A percentile compares a stretch with the other conserved stretches of the same genome.
These are phyloP conservation scores for Zaprionus africanus DNA, from an alignment of 1,140 invertebrate species.

Conservation along the genomic window DNA sequence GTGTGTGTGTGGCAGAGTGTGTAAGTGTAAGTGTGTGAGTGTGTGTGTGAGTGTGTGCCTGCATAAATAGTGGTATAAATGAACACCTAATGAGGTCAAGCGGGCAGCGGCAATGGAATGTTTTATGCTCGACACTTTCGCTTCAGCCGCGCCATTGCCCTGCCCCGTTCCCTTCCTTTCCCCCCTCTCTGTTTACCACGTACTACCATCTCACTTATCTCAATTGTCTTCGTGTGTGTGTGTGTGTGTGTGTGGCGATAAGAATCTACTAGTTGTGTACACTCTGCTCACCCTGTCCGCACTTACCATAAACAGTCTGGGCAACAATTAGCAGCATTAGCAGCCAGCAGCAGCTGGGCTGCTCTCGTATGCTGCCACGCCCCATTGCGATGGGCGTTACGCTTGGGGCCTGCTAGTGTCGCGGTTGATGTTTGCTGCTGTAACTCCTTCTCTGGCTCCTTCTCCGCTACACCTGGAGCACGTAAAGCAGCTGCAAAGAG, in stretches of 20 bases:
- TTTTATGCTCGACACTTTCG: constrained; percentile 57
- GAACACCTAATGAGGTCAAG: constrained; percentile 77
- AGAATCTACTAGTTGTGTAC: constrained; percentile 22
- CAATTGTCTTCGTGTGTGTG: constrained; percentile 40
- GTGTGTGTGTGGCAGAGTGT: constrained; percentile 30
- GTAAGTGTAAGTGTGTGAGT: constrained; percentile 3
- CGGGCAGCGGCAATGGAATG: constrained; percentile 51
- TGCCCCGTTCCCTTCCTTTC: background rate
- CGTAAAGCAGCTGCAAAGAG: background rate
- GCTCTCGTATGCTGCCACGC: constrained; percentile 10
- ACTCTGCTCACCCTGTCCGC: constrained; percentile 10
- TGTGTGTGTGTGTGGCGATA: constrained; percentile 37
- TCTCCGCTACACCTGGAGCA: background rate
- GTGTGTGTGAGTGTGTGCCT: constrained; percentile 33
- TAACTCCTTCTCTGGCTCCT: background rate
- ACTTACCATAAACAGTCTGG: constrained; percentile 78
- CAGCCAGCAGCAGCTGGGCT: constrained; percentile 48
- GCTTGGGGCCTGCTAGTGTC: constrained; percentile 1
- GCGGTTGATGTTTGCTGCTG: constrained; percentile 2
- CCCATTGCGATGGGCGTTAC: constrained; percentile 24
- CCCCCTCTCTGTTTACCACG: no score
- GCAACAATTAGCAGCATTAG: constrained; percentile 78
- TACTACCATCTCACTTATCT: constrained; percentile 51
- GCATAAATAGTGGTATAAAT: constrained; percentile 75
- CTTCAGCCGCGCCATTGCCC: constrained; percentile 13